Percentiles rank a stretch among this genome's conserved stretches.
phyloP scores from a whole-genome alignment of 2,113 vertebrate genomes.

The Ptilorrhoa leucosticta region DNA sequence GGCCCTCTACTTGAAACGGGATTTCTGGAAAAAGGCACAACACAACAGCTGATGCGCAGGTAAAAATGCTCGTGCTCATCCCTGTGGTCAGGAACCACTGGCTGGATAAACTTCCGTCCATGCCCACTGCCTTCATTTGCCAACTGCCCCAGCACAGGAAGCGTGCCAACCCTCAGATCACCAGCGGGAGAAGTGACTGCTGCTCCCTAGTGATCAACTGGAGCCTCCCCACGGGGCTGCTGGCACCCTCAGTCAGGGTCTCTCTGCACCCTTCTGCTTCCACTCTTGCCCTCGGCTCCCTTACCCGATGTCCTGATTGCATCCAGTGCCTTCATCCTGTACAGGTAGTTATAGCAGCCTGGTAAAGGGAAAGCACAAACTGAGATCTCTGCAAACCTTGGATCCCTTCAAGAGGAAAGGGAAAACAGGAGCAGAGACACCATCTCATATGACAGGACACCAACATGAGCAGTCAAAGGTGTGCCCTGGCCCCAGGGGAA shows the following conservation, averaged over 20 bases:
- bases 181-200: fast-evolving
- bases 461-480: background rate
- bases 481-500: background rate
- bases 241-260: fast-evolving
- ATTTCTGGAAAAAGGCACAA: slow-evolving; percentile 74
- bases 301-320: slow-evolving; percentile 81
- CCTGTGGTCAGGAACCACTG: background rate
- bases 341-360: slow-evolving; percentile 88
- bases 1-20: slow-evolving; percentile 77
- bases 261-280: background rate
- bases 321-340: slow-evolving; percentile 93
- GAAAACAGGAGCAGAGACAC: background rate
- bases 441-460: background rate
- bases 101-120: background rate
- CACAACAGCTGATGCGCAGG: fast-evolving
- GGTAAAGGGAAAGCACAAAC: background rate
- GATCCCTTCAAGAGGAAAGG: background rate
- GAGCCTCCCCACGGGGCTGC: fast-evolving
- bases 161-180: fast-evolving
- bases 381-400: background rate
- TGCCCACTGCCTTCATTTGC: background rate
- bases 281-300: background rate
- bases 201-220: background rate
- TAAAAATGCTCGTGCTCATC: background rate
- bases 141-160: fast-evolving